Base-by-base conservation (phyloP, 37 sponge, comb jelly and placozoan genomes). In the Mnemiopsis leidyi region DNA sequence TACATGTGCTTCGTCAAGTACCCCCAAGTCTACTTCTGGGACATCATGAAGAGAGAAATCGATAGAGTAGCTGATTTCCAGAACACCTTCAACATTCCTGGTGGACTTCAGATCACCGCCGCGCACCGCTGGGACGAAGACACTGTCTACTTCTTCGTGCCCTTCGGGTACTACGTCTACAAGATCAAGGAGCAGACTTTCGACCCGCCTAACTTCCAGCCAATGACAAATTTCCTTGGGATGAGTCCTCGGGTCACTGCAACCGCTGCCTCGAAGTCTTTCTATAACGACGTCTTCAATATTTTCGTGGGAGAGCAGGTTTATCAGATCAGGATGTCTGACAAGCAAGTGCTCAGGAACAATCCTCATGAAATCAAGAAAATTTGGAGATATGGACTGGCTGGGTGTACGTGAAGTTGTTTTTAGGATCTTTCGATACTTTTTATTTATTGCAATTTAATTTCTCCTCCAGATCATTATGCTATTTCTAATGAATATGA, bases 71-170 rank as follows among this genome's bases (percentile, higher is more conserved):
- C 26, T 32, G 35, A 77, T 20, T 77, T 77, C 36, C 79, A 31
- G 79, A 32, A 28, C 36, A 77, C 32, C 32, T 77, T 77, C 79
- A 26, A 31, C 32, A 26, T 77, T 36, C 79, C 79, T 5, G 79
- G 20, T 1, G 21, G 20, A 0, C 32, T 31, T 3, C 36, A 77
- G 36, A 32, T 77, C 79, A 77, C 79, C 16, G 79, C 79, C 20
- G 79, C 79, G 0, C 79, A 31, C 32, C 33, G 79, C 33, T 77
- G 79, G 79, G 79, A 77, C 36, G 79, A 77, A 1, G 36, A 77
- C 34, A 77, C 79, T 16, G 33, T 77, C 79, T 77, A 31, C 79
- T 77, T 77, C 79, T 77, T 77, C 36, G 79, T 77, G 33, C 79
- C 79, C 36, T 16, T 16, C 32, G 79, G 79, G 33, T 77, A 33